Percentiles rank a stretch among this genome's conserved stretches.
phyloP scores from a whole-genome alignment of 2,113 vertebrate species.

The Engraulis encrasicolus region DNA sequence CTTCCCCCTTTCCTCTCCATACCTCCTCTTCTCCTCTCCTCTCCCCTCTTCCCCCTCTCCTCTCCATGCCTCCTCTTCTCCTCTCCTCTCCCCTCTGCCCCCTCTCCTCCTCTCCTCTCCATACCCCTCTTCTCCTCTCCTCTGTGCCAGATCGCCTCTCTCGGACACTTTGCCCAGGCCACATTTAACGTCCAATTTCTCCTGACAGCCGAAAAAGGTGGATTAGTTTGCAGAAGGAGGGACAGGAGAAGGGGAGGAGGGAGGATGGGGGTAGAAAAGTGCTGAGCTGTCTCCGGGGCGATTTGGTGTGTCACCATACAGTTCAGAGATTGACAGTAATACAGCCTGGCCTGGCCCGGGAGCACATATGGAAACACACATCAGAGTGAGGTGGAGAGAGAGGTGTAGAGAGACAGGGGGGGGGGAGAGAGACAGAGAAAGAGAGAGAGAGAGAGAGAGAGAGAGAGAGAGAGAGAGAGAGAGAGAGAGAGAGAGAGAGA shows the following conservation, averaged over 20 bases:
- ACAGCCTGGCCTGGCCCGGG: slow-evolving; percentile 61
- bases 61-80: too few species aligned
- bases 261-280: background rate
- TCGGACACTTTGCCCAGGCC: background rate
- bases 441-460: too few species aligned
- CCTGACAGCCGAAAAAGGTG: slow-evolving; percentile 20
- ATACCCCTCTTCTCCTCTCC: too few species aligned
- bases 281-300: slow-evolving; percentile 52
- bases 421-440: too few species aligned
- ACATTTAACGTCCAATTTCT: slow-evolving; percentile 29
- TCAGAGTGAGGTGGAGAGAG: background rate
- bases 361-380: slow-evolving; percentile 26
- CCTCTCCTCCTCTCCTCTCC: too few species aligned
- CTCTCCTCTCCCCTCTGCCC: too few species aligned
- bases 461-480: too few species aligned
- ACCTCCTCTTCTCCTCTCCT: background rate
- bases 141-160: background rate
- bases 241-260: background rate
- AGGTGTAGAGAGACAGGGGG: too few species aligned
- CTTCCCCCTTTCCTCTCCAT: too few species aligned
- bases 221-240: background rate
- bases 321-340: slow-evolving; percentile 70
- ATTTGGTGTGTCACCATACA: slow-evolving; percentile 65
- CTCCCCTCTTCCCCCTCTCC: background rate
- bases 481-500: too few species aligned